phyloP scores from a whole-genome alignment of 2,888 invertebrate species.

The Caenorhabditis sp. region DNA sequence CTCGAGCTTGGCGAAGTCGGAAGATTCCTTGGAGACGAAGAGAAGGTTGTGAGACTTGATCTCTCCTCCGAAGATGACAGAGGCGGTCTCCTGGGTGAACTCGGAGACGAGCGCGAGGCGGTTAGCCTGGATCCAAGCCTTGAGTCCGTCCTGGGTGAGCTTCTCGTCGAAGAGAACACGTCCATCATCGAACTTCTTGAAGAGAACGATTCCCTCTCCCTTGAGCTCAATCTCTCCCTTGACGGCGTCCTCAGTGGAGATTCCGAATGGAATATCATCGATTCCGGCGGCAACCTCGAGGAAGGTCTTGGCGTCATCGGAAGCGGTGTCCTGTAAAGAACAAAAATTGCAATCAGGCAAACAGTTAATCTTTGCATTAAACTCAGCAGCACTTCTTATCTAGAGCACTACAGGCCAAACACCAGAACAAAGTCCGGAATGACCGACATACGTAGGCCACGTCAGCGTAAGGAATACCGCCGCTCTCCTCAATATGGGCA shows the following conservation, averaged over 20 bases:
- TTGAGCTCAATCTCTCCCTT: constrained; percentile 87
- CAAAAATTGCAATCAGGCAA: no score
- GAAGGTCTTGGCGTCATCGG: constrained; percentile 89
- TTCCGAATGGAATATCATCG: constrained; percentile 92
- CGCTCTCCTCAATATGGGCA: constrained; percentile 6
- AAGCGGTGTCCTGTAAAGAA: constrained; percentile 85
- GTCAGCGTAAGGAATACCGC: constrained; percentile 3
- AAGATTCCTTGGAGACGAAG: constrained; percentile 90
- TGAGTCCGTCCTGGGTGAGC: constrained; percentile 63
- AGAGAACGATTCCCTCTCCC: constrained; percentile 87
- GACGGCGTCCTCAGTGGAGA: constrained; percentile 87
- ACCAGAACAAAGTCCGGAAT: constrained; percentile 6
- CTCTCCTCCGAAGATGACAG: constrained; percentile 97
- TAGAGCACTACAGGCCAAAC: constrained; percentile 16
- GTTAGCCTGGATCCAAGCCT: constrained; percentile 78
- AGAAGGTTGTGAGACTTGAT: constrained; percentile 96
- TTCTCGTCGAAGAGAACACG: constrained; percentile 74
- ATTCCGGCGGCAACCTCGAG: constrained; percentile 86
- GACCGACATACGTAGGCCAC: constrained; percentile 12
- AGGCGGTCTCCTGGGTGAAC: constrained; percentile 85
- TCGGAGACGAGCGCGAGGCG: constrained; percentile 78
- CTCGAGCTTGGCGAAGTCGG: constrained; percentile 87
- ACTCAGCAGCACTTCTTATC: constrained; percentile 22
- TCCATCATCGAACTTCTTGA: constrained; percentile 84
- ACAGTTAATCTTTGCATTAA: not conserved